Base-by-base conservation (phyloP, 2,888 invertebrate species). In the Pachydiplax longipennis region DNA sequence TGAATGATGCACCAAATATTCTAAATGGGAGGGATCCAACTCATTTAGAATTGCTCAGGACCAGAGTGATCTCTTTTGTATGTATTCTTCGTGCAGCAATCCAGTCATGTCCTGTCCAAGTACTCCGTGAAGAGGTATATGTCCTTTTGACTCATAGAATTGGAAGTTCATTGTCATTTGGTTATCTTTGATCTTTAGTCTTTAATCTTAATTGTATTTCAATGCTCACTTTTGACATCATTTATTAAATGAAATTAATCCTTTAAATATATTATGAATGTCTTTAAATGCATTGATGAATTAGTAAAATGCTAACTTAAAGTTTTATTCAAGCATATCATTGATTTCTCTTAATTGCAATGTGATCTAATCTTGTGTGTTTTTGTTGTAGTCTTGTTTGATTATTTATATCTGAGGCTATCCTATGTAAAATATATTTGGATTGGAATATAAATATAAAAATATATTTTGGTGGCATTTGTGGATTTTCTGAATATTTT, bases 221-320 rank as follows among this genome's bases (percentile, higher is more conserved):
- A 96, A 94, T 99, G 92, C 94, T 94, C 91, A 95, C 96, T 91
- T 90, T 94, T 99, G 92, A 96, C 96, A 92, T 96, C 96, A 90
- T 98, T 98, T 94, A 96, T 98, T 94, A 95, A 95, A 92, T 95
- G 96, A 91, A 96, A 97, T 93, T 96, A 96, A 92, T 2, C 40
- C 6, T 40, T 40, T 40, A 40, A 40, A 40, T 95, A 95, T 53
- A 8, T 53, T 12, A 53, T 12, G n/a, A n/a, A n/a, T 53, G 2
- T 53, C 48, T 15, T 53, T 53, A 95, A 25, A 95, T 95, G 91
- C 96, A 40, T 40, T 5, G 40, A 6, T 40, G 40, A 2, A 40
- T 5, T 40, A 40, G 40, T 40, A 40, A 5, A 5, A 40, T 40
- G 40, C 40, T 2, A 40, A 40, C 40, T 40, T 2, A 40, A 6